A percentile compares a stretch with the other conserved stretches of the same genome.
Evolutionary conservation across 2,797 vertebrate genomes (phyloP).

Genomic region (Chaenodraco wilsoni): DNA sequence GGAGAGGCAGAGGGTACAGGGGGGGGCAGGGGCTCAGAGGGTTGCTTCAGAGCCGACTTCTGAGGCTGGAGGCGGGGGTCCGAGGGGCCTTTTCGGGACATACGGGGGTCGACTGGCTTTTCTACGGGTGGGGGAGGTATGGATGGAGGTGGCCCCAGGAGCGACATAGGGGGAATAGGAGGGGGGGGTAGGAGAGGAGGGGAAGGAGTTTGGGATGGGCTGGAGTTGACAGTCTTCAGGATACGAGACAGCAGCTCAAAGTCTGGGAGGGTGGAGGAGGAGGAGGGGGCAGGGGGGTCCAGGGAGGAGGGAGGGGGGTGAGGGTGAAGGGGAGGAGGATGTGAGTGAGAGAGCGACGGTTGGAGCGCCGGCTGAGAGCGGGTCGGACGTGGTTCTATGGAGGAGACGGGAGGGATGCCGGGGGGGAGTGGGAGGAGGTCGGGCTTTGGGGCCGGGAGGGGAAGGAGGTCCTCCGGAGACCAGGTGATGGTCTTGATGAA

Average conservation of each 20-base stretch:
- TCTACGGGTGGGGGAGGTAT: constrained; percentile 67
- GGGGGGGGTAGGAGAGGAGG: constrained; percentile 50
- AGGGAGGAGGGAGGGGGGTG: constrained; percentile 42
- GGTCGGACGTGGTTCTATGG: constrained; percentile 85
- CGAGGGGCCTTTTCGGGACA: constrained; percentile 81
- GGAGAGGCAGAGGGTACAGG: constrained; percentile 57
- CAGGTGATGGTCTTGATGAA: constrained; percentile 90
- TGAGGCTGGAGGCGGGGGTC: constrained; percentile 88
- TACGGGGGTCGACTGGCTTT: constrained; percentile 90
- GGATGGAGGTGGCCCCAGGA: constrained; percentile 61
- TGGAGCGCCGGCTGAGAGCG: constrained; percentile 78
- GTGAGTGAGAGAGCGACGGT: constrained; percentile 56
- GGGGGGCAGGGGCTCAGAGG: constrained; percentile 55
- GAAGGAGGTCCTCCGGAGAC: constrained; percentile 94
- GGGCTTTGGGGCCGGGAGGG: constrained; percentile 90
- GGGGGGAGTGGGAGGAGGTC: constrained; percentile 88
- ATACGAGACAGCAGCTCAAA: constrained; percentile 94
- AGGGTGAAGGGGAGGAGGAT: constrained; percentile 49
- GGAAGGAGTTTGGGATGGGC: constrained; percentile 73
- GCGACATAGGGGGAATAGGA: constrained; percentile 38
- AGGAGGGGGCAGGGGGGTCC: constrained; percentile 64
- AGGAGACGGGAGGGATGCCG: constrained; percentile 85
- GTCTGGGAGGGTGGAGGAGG: constrained; percentile 85
- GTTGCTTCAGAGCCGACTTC: constrained; percentile 78
- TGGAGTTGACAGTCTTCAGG: constrained; percentile 89